Evolutionary conservation across 2,797 vertebrate genomes (phyloP), one percentile per base, ranked within the genome.

Genomic region (Hippocampus kuda): DNA sequence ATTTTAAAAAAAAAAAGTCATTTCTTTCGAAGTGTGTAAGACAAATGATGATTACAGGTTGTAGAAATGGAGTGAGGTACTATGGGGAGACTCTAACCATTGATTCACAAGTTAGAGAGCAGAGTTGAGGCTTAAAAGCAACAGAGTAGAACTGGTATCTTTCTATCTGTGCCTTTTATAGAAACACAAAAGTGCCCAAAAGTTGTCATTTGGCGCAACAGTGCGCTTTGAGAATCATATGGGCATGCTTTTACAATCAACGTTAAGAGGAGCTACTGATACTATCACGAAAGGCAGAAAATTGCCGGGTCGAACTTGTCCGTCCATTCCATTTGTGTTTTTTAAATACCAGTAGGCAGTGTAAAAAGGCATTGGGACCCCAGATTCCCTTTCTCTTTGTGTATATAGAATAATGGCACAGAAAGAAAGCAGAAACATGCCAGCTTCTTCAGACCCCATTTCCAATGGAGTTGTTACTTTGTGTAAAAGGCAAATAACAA

Each of bases 31-130:
- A 15, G 41, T 13, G 24, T 46, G n/a, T 44, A 75, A 65, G 54
- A 70, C 77, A 78, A 82, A 42, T 13, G 10, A 63, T 74, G 72
- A 75, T 49, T 69, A 67, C n/a, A 9, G 46, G 67, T 61, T 11
- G 66, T 74, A 70, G 70, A 72, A 68, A 83, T 83, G 78, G 70
- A 79, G 80, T 5, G 3, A 38, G 0, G 24, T 16, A 60, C 57
- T 34, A 15, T 60, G 57, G 15, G 57, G 27, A 61, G 59, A 61
- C 30, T 61, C 16, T 16, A 61, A 7, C 16, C 27, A 61, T 61
- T 61, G 34, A 61, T 22, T 61, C 30, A 61, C 27, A 61, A 61
- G 30, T 20, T 20, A 61, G 59, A 61, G 59, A 61, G 59, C 59
- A 60, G 56, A 12, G 54, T 26, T 15, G 54, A 15, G 24, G 12